Base-by-base conservation (phyloP, 2,888 invertebrate species). In the Napeogenes sylphis region DNA sequence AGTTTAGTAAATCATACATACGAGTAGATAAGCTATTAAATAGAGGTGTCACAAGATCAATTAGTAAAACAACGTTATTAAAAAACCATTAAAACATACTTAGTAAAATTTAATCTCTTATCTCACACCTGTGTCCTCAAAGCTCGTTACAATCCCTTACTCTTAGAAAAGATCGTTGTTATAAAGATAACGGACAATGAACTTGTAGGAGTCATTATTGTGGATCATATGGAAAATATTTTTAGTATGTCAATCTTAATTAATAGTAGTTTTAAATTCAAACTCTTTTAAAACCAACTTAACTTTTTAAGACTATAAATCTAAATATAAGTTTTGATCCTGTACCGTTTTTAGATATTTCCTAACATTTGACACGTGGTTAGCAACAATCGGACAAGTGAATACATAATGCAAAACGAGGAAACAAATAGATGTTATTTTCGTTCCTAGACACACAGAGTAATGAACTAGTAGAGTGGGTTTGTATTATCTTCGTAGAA, bases 361-460 rank as follows among this genome's bases (percentile, higher is more conserved):
- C 8, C 8, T 4, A 14, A 47, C 21, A 6, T 10, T 30, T 51
- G 60, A 46, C 67, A 62, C 60, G 64, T 60, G 68, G 63, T 56
- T 59, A 65, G 61, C 66, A 63, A 59, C 68, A 56, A 62, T 62
- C 63, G 61, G 8, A 65, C 70, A 66, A 58, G 67, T 70, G 70
- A 71, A 70, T 70, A 51, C 30, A 3, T 21, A 73, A 71, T 68
- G 69, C 70, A 70, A 72, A 71, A 71, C 67, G 68, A 74, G 72
- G 71, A 72, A 74, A 73, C 71, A 71, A 71, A 73, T 61, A 65
- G 58, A 62, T 68, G 68, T 71, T 72, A 73, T 73, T 73, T 72
- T 76, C 72, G 78, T 71, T 74, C 72, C 71, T 69, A 71, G 62
- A 62, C 67, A 68, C 71, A 72, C 67, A 73, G 73, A 70, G 63